Percentiles rank a stretch among this genome's conserved stretches.
Evolutionary conservation across 2,797 vertebrate species (phyloP).

Genomic region (Microhierax caerulescens): DNA sequence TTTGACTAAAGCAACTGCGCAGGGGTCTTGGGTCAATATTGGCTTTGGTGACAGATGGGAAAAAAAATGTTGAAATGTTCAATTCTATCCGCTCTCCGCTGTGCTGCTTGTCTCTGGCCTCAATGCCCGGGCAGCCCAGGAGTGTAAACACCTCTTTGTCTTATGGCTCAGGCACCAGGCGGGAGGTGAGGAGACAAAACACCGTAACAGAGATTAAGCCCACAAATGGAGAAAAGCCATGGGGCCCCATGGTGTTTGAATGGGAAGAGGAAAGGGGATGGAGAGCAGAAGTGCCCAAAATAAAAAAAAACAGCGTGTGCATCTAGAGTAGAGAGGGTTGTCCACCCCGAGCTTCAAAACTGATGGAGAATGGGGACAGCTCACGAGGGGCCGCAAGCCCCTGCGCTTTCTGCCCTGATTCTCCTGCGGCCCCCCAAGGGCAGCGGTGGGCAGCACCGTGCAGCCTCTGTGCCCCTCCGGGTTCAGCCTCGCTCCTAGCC

Average conservation of each 20-base stretch:
- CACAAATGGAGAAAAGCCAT: constrained; percentile 69
- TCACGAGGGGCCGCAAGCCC: neutral
- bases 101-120: constrained; percentile 82
- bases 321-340: neutral
- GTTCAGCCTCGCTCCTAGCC: neutral
- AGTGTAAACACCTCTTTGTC: constrained; percentile 88
- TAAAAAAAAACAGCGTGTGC: neutral
- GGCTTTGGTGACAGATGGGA: constrained; percentile 82
- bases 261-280: constrained; percentile 33
- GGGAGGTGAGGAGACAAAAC: constrained; percentile 78
- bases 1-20: constrained; percentile 79
- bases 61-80: constrained; percentile 82
- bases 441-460: neutral
- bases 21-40: constrained; percentile 85
- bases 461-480: neutral
- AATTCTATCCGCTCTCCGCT: constrained; percentile 79
- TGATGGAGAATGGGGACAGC: neutral
- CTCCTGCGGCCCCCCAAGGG: accelerated
- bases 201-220: constrained; percentile 72
- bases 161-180: constrained; percentile 77
- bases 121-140: constrained; percentile 80
- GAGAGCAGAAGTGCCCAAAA: neutral
- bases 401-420: neutral
- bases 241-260: constrained; percentile 64
- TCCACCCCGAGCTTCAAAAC: neutral